Conservation (phyloP, 2,797 vertebrate species). For the Sebastiscus albofasciatus region DNA sequence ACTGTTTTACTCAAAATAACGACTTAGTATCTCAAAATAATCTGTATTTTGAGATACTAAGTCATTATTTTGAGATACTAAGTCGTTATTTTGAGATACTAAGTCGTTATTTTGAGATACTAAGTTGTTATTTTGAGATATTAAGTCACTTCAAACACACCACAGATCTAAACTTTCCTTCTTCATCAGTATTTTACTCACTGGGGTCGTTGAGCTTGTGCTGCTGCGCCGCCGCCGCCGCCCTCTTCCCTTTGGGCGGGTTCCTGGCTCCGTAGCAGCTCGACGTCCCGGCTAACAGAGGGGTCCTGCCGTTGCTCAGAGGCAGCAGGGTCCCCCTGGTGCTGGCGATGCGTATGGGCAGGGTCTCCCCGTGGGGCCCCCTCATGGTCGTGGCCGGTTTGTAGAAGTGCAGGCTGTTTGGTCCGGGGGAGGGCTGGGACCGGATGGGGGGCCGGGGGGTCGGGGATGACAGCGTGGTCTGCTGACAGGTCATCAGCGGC, state of each 20-base stretch:
- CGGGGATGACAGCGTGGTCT: constrained; percentile 76
- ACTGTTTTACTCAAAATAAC: not conserved
- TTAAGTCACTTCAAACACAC: too few relatives aligned
- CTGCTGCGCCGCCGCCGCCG: constrained; percentile 68
- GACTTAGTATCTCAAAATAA: too few relatives aligned
- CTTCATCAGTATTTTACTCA: constrained; percentile 74
- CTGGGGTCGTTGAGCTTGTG: constrained; percentile 92
- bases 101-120: not conserved
- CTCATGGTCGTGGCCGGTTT: constrained; percentile 75
- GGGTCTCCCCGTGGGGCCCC: constrained; percentile 64
- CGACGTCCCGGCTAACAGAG: constrained; percentile 71
- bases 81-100: not conserved
- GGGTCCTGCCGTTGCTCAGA: constrained; percentile 82
- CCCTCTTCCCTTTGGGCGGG: constrained; percentile 78
- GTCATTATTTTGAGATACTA: not conserved
- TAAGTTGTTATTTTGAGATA: not conserved
- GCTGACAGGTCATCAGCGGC: constrained; percentile 78
- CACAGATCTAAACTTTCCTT: not conserved
- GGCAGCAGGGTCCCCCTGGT: constrained; percentile 79
- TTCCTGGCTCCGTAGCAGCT: constrained; percentile 77
- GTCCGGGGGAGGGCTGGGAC: constrained; percentile 82
- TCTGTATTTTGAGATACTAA: rapidly evolving
- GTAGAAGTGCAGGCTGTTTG: constrained; percentile 86
- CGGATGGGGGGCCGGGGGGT: constrained; percentile 87
- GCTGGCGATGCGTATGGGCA: constrained; percentile 73